phyloP scores from a whole-genome alignment of 2,113 vertebrate genomes.

The Thryonomys swinderianus region DNA sequence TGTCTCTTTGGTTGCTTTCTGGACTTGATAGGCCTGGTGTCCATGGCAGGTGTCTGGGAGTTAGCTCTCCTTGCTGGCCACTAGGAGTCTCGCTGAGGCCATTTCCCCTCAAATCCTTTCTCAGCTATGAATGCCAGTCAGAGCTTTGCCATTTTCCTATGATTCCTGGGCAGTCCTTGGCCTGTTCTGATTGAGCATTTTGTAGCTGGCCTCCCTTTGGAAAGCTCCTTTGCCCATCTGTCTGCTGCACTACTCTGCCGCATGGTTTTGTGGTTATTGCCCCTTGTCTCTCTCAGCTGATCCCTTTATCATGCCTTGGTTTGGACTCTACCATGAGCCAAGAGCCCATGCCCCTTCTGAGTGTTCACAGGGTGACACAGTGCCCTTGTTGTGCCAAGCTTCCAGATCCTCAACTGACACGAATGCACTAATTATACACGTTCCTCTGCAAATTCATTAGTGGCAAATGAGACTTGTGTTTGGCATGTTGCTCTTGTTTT shows the following conservation, averaged over 20 bases:
- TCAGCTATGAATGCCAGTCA: not conserved
- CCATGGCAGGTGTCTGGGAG: not conserved
- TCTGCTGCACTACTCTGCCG: constrained; percentile 70
- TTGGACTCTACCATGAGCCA: constrained; percentile 55
- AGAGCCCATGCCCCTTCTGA: constrained; percentile 35
- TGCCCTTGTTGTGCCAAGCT: constrained; percentile 52
- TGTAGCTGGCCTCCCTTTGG: constrained; percentile 77
- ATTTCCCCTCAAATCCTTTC: not conserved
- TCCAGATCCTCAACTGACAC: not conserved
- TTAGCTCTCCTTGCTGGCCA: not conserved
- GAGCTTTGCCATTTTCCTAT: not conserved
- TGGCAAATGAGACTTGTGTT: not conserved
- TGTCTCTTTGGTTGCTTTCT: not conserved
- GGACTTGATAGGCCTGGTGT: not conserved
- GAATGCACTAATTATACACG: not conserved
- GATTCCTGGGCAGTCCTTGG: constrained; percentile 16
- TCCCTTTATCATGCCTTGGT: constrained; percentile 52
- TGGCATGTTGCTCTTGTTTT: not conserved
- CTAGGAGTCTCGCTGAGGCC: not conserved
- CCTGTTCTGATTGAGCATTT: constrained; percentile 46
- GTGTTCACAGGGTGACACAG: not conserved
- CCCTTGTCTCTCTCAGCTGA: constrained; percentile 66
- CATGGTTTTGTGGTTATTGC: constrained; percentile 76
- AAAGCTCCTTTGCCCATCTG: constrained; percentile 76
- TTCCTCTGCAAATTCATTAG: constrained; percentile 48